Percentiles rank a stretch among this genome's conserved stretches.
These are phyloP conservation scores for Syngnathus scovelli DNA, from an alignment of 2,113 vertebrate species.

Conservation along the genomic window DNA sequence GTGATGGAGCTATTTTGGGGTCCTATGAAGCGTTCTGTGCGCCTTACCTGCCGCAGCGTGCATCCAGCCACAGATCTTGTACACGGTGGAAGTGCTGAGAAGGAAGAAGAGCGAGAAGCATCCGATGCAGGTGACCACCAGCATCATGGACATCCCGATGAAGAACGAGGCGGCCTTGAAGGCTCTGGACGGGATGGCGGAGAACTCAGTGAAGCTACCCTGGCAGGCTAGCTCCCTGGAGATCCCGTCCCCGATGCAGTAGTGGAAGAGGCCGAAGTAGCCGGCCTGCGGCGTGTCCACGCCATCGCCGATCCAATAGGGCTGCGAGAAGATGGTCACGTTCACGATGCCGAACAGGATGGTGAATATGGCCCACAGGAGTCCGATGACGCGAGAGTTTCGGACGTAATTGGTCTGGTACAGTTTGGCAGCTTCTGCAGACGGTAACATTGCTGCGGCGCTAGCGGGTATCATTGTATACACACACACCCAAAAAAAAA, in stretches of 20 bases:
- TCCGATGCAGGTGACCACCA: conserved; percentile 87
- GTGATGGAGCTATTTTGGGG: not conserved
- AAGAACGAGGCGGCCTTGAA: conserved; percentile 97
- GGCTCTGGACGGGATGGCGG: conserved; percentile 84
- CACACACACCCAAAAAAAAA: conserved; percentile 2
- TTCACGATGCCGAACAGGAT: conserved; percentile 93
- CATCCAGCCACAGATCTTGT: conserved; percentile 98
- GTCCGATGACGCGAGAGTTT: conserved; percentile 92
- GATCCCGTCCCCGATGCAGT: conserved; percentile 86
- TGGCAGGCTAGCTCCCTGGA: conserved; percentile 86
- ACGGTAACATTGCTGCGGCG: conserved; percentile 83
- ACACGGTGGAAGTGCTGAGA: conserved; percentile 94
- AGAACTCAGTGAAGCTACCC: conserved; percentile 95
- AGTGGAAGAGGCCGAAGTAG: conserved; percentile 96
- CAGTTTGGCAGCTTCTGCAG: conserved; percentile 90
- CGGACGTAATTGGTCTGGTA: conserved; percentile 93
- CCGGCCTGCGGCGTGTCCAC: conserved; percentile 91
- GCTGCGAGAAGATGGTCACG: conserved; percentile 93
- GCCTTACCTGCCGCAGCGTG: conserved; percentile 85
- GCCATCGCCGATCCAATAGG: conserved; percentile 96
- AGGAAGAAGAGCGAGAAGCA: conserved; percentile 96
- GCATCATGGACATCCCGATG: conserved; percentile 93
- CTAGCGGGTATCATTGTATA: conserved; percentile 72
- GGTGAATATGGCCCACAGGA: conserved; percentile 95
- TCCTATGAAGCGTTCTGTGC: not conserved